Conservation (phyloP, 2,113 vertebrate species). For the Toxotes chatareus region DNA sequence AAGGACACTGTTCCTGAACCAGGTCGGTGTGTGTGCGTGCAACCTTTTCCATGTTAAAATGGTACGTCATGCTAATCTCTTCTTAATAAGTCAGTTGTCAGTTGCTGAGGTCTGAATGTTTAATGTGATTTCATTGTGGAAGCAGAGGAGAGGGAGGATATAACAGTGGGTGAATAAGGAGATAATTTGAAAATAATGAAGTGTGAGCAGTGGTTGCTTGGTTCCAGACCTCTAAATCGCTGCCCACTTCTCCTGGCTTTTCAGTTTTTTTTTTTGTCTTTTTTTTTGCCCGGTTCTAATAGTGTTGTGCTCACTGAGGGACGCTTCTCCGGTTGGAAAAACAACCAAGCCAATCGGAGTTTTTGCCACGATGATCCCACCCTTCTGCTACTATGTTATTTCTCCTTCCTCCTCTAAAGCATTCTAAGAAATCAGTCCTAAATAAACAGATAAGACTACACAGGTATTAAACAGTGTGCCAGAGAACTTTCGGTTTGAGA, state of each 20-base stretch:
- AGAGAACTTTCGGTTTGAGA: neutral
- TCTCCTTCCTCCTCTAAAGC: neutral
- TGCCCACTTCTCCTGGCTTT: neutral
- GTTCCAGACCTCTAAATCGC: neutral
- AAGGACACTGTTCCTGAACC: neutral
- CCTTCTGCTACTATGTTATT: neutral
- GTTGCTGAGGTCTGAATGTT: neutral
- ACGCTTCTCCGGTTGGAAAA: neutral
- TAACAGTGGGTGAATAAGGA: neutral
- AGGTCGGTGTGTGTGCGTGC: neutral
- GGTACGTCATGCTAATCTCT: neutral
- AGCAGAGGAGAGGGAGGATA: neutral
- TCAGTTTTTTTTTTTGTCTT: neutral
- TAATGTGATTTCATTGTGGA: neutral
- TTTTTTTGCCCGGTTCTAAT: neutral
- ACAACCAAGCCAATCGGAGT: neutral
- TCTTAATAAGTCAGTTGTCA: neutral
- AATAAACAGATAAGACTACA: neutral
- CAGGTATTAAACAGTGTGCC: neutral
- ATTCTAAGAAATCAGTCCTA: neutral
- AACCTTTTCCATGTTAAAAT: neutral
- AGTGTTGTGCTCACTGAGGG: neutral
- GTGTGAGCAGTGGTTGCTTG: neutral
- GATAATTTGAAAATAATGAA: neutral
- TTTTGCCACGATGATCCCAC: neutral